Base-by-base conservation (phyloP, 2,113 vertebrate genomes). In the Planiliza haematocheilus region DNA sequence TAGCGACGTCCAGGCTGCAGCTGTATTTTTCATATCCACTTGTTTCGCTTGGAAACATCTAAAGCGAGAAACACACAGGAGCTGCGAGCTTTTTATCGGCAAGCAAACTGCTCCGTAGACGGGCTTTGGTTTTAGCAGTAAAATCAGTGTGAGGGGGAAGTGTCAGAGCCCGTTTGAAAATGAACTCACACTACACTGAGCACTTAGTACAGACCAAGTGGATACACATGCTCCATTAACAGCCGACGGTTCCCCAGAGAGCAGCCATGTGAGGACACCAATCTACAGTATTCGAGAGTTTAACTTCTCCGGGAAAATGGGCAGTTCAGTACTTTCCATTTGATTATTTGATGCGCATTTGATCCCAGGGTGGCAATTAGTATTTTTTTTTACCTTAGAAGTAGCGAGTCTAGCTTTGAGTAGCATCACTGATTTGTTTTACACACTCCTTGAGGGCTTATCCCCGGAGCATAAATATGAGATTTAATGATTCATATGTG, bases 361-460 rank as follows among this genome's bases (percentile, higher is more conserved):
- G 56, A 81, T 76, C 60, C 79, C 66, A 50, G 0, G 41, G 55
- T 13, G 48, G 9, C 16, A 81, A 66, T 76, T 70, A 53, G 36
- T 48, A 64, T 45, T 68, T 62, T 68, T 46, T 63, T 9, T 73
- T 45, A 63, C 24, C 24, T 30, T 30, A 68, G 51, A 63, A 62
- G 38, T 37, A 21, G 17, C 43, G 41, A 50, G n/a, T 71, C 14
- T 38, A 30, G 71, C 21, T 53, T 14, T 2, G 8, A 53, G 55
- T 39, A 64, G 24, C 59, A 46, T 11, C 51, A 43, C 14, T 20
- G 67, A 42, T 36, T 18, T 62, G 50, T 37, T 70, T 56, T n/a
- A 76, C 18, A 55, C 74, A 34, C 9, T 52, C 20, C 39, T 1
- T 2, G 36, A 16, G 74, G 60, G 17, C 6, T 13, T 4, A 37